Conservation (phyloP, 2,888 invertebrate species). For the Coelinius sp. region DNA sequence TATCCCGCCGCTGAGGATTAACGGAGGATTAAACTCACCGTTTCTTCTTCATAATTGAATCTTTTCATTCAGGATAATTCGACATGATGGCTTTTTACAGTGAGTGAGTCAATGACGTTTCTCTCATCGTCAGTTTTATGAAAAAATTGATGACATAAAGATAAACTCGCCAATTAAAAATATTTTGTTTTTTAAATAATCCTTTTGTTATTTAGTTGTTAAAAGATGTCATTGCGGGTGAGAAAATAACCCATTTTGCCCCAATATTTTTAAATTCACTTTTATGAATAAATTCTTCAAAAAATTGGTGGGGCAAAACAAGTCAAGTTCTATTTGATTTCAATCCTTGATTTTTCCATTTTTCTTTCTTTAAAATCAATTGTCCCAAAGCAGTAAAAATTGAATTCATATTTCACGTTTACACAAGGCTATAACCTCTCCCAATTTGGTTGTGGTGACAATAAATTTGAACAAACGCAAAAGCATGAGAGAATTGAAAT, state of each 20-base stretch:
- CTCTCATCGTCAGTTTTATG: neutral
- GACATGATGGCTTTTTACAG: neutral
- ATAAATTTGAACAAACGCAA: conserved; percentile 22
- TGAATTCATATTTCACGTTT: conserved; percentile 30
- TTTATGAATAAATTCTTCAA: too few relatives aligned
- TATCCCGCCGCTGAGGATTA: neutral
- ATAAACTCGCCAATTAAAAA: too few relatives aligned
- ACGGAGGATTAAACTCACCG: neutral
- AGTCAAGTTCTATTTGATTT: neutral
- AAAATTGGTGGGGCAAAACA: too few relatives aligned
- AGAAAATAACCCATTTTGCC: too few relatives aligned
- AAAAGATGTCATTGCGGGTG: too few relatives aligned
- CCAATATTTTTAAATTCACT: too few relatives aligned
- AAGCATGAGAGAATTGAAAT: conserved; percentile 1
- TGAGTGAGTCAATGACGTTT: conserved; percentile 18
- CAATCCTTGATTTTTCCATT: neutral
- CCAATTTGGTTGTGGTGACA: conserved; percentile 19
- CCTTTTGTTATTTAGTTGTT: too few relatives aligned
- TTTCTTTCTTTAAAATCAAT: neutral
- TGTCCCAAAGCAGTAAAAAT: conserved; percentile 1
- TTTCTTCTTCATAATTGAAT: conserved; percentile 32
- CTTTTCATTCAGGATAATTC: conserved; percentile 15
- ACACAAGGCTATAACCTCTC: conserved; percentile 4
- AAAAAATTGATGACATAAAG: neutral
- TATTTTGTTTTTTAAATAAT: too few relatives aligned